Base-by-base conservation (phyloP, 2,888 invertebrate genomes). In the Caenorhabditis doughertyi region DNA sequence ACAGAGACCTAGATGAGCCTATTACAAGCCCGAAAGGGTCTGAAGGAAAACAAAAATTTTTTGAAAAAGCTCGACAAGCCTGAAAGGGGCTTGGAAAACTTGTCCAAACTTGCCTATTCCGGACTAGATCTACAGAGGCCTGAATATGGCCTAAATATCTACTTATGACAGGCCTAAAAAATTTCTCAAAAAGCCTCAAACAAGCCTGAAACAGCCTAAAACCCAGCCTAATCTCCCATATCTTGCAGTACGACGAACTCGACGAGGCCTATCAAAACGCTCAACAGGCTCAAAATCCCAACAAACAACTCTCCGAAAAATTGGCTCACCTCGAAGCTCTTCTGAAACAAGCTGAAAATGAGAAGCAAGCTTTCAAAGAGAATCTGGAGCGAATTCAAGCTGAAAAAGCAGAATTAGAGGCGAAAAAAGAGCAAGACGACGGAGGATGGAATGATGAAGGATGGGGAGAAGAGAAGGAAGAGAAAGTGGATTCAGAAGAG, bases 391-490 rank as follows among this genome's bases (percentile, higher is more conserved):
- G 8, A 47, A 18, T 47, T 47, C 2, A 18, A 8, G n/a, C 3
- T 1, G 32, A 18, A 18, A 9, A 25, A 42, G 13, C 5, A n/a
- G 35, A 39, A 29, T 70, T 68, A 49, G 53, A 68, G 32, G 7
- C 0, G 11, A 23, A 21, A 9, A 32, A 55, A 35, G 32, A n/a
- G 5, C 32, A 49, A 23, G 49, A 72, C 21, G 53, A 51, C n/a
- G 29, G 44, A 5, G 68, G 51, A 47, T 80, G 79, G 79, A 39
- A 72, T 44, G 80, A 80, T 53, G 80, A 81, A 55, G 80, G 74
- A 16, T 81, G 72, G 77, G 73, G 68, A 55, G 77, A 77, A 13
- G 35, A 62, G 7, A 56, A 62, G 62, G 21, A 49, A 16, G 21
- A 76, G 21, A 18, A 51, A 11, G 16, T 16, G 51, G 16, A 73